A percentile compares a stretch with the other conserved stretches of the same genome.
Conservation (phyloP, 2,888 invertebrate species). For the Gasteruption jaculator region DNA sequence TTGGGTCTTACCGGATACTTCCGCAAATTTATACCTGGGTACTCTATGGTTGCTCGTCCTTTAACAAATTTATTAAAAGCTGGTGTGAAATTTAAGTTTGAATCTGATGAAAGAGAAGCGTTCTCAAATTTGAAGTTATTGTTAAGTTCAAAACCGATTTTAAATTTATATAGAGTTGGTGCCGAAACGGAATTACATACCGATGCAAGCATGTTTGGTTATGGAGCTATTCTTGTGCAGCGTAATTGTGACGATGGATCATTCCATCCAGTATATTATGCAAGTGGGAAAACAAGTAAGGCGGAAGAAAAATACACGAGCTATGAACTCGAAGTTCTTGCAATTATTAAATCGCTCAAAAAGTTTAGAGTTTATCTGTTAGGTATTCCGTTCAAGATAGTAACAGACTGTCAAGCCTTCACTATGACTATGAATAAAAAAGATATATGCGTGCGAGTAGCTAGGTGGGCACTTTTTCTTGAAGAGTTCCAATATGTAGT, state of each 20-base stretch:
- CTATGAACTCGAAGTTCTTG: conserved; percentile 32
- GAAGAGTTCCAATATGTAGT: conserved; percentile 18
- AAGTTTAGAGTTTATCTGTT: conserved; percentile 26
- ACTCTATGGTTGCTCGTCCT: conserved; percentile 23
- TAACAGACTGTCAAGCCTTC: conserved; percentile 24
- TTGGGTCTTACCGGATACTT: conserved; percentile 8
- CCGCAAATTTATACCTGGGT: conserved; percentile 5
- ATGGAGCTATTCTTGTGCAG: conserved; percentile 26
- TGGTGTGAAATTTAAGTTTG: conserved; percentile 14
- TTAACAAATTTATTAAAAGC: conserved; percentile 24
- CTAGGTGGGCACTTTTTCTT: conserved; percentile 25
- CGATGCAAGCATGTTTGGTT: conserved; percentile 18
- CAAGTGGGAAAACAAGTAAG: conserved; percentile 26
- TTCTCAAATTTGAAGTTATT: conserved; percentile 11
- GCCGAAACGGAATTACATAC: conserved; percentile 22
- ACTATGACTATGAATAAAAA: conserved; percentile 16
- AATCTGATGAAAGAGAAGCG: background rate
- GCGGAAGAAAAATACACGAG: conserved; percentile 26
- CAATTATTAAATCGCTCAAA: conserved; percentile 28
- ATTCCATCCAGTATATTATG: conserved; percentile 28
- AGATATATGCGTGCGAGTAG: conserved; percentile 16
- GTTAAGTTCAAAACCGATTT: conserved; percentile 11
- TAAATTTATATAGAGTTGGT: conserved; percentile 14
- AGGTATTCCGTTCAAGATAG: conserved; percentile 18
- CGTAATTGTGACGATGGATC: conserved; percentile 20